Evolutionary conservation across 2,888 invertebrate species (phyloP).

Genomic region (Epiblema foenella): DNA sequence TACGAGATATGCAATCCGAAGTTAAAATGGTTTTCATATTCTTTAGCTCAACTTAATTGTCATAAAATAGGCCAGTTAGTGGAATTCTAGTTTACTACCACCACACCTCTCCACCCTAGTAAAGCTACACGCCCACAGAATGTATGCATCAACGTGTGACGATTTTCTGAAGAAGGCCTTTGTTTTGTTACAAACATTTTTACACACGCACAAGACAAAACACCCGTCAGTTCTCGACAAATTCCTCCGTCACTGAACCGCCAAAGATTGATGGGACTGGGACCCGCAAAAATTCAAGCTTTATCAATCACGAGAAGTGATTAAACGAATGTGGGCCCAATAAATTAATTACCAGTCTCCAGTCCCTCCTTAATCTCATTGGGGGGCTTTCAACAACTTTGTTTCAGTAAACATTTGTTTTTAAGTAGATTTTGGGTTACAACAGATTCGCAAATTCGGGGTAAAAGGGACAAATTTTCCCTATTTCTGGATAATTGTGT

Average conservation of each 20-base stretch:
- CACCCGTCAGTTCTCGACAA: constrained; percentile 20
- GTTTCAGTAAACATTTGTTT: constrained; percentile 36
- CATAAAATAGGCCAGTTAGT: no score
- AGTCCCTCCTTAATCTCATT: constrained; percentile 25
- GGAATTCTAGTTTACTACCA: no score
- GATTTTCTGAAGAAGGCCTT: not conserved
- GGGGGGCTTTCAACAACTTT: constrained; percentile 24
- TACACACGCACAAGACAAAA: constrained; percentile 21
- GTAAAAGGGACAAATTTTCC: not conserved
- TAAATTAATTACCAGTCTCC: constrained; percentile 37
- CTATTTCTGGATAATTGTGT: constrained; percentile 2
- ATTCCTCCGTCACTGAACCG: constrained; percentile 9
- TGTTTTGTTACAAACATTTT: constrained; percentile 11
- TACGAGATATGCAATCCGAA: no score
- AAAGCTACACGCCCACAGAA: no score
- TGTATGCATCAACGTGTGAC: no score
- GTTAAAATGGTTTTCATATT: no score
- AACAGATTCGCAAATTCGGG: constrained; percentile 13
- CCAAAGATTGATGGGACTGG: constrained; percentile 22
- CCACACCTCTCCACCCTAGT: no score
- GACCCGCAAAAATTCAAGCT: constrained; percentile 28
- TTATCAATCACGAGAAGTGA: constrained; percentile 26
- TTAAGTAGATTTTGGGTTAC: constrained; percentile 25
- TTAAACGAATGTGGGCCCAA: constrained; percentile 31
- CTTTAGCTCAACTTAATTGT: no score